phyloP scores from a whole-genome alignment of 2,797 vertebrate genomes.

The Geotrypetes seraphini region DNA sequence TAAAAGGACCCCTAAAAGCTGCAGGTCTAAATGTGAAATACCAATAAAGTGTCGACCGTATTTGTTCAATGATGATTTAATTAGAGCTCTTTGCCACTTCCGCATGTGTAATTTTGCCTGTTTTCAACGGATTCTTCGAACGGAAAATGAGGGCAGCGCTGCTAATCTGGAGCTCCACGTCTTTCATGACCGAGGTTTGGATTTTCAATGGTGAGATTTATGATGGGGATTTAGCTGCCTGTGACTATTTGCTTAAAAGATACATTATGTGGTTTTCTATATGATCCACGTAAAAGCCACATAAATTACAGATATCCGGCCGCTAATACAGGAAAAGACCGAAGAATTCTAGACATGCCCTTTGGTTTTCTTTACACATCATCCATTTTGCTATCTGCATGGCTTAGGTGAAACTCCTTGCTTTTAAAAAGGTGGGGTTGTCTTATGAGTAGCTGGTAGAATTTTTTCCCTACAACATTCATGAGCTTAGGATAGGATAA shows the following conservation, averaged over 20 bases:
- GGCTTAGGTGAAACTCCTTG: neutral
- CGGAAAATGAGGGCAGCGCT: neutral
- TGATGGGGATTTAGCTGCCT: too few species aligned
- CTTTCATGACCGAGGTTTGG: neutral
- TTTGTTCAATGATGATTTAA: neutral
- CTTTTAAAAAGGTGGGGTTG: neutral
- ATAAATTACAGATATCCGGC: neutral
- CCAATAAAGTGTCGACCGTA: too few species aligned
- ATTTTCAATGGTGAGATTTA: too few species aligned
- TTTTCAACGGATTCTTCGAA: neutral
- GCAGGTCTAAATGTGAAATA: too few species aligned
- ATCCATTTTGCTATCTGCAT: neutral
- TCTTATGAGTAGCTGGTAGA: neutral
- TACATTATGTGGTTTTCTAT: neutral
- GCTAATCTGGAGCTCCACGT: neutral
- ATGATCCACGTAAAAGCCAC: neutral
- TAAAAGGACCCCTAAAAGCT: too few species aligned
- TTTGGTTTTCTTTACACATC: neutral
- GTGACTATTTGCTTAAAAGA: neutral
- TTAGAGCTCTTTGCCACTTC: neutral
- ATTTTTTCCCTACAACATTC: neutral
- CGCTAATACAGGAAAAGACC: too few species aligned
- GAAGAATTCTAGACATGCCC: neutral
- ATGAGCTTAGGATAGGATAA: neutral
- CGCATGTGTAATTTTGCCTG: neutral